These are phyloP conservation scores for Sarotherodon lohbergeri DNA, from an alignment of 2,113 vertebrate species.

Conservation along the genomic window DNA sequence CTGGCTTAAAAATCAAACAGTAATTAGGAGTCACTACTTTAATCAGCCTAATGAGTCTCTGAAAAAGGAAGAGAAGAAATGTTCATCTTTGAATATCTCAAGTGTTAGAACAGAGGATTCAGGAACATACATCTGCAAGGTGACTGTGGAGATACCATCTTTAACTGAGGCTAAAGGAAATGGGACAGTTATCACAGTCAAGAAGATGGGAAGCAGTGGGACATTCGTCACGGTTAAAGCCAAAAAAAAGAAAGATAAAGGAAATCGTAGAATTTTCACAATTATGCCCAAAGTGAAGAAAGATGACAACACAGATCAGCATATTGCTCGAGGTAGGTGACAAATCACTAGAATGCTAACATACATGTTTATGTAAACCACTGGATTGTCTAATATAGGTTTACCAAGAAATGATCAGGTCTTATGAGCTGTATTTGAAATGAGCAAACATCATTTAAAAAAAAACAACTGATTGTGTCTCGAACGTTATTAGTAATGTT, in stretches of 20 bases:
- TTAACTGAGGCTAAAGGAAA: accelerated
- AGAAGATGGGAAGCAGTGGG: neutral
- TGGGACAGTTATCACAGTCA: neutral
- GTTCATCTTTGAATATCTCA: neutral
- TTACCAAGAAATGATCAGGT: neutral
- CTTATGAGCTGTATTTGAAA: neutral
- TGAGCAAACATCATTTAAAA: neutral
- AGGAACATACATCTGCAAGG: neutral
- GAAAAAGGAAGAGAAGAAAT: too few species aligned
- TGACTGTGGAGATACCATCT: neutral
- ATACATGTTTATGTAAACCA: neutral
- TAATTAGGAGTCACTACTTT: too few species aligned
- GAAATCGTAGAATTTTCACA: neutral
- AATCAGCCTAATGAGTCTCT: too few species aligned
- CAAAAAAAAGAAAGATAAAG: neutral
- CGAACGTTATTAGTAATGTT: accelerated
- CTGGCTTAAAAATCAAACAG: too few species aligned
- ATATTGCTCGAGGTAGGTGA: neutral
- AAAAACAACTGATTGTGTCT: accelerated
- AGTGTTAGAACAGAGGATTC: accelerated
- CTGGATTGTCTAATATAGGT: accelerated
- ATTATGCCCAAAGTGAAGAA: neutral
- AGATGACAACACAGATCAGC: neutral
- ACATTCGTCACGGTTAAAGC: neutral
- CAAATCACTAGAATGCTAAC: neutral